A percentile compares a stretch with the other conserved stretches of the same genome.
Conservation (phyloP, 1,140 invertebrate species). For the Drosophila bocqueti region DNA sequence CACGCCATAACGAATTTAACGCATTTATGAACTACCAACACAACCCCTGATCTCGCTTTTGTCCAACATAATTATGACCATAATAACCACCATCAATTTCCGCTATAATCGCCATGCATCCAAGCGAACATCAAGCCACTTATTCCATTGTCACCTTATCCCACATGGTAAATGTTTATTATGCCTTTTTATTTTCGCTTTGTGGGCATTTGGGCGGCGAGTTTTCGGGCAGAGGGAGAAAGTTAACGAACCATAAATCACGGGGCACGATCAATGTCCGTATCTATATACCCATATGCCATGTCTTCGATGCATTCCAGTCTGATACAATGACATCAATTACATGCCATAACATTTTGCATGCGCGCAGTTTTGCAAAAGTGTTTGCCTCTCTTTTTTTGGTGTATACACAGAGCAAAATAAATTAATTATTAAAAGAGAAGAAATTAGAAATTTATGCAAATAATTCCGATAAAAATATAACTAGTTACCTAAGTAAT, state of each 20-base stretch:
- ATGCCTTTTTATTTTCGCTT: conserved; percentile 24
- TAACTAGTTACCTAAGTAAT: too few species aligned
- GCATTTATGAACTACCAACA: conserved; percentile 20
- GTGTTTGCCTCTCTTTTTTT: background rate
- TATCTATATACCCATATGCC: conserved; percentile 56
- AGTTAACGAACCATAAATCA: conserved; percentile 67
- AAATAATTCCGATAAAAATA: too few species aligned
- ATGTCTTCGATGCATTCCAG: conserved; percentile 51
- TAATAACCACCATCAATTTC: conserved; percentile 64
- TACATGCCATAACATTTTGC: conserved; percentile 68
- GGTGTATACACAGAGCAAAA: background rate
- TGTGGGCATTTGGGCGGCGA: conserved; percentile 1
- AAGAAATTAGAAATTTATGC: background rate
- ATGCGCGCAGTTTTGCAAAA: conserved; percentile 50
- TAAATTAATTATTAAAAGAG: background rate
- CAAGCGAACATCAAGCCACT: conserved; percentile 47
- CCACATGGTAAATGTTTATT: conserved; percentile 45
- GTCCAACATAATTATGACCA: conserved; percentile 56
- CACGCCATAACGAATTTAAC: background rate
- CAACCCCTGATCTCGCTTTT: conserved; percentile 13
- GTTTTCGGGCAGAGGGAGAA: conserved; percentile 12
- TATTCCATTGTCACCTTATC: conserved; percentile 63
- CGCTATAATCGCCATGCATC: conserved; percentile 51
- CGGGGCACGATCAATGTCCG: conserved; percentile 61
- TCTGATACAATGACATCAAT: conserved; percentile 67